Evolutionary conservation across 2,888 invertebrate genomes (phyloP).

Genomic region (Trachelus stipa): DNA sequence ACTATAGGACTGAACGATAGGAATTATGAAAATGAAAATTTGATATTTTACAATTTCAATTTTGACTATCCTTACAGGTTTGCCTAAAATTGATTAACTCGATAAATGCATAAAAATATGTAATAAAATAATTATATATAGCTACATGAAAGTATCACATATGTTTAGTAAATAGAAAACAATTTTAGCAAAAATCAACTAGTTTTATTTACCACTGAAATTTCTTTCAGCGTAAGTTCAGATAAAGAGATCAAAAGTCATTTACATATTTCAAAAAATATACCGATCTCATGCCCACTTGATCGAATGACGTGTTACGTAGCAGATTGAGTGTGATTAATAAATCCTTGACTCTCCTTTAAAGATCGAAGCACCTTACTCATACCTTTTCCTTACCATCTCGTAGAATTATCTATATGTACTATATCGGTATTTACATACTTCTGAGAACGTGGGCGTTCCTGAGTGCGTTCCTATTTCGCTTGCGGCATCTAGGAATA

Average conservation of each 20-base stretch:
- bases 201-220: background rate
- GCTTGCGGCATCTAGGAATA: background rate
- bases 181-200: background rate
- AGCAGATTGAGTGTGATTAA: slow-evolving; percentile 10
- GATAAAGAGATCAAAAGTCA: background rate
- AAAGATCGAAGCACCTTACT: slow-evolving; percentile 22
- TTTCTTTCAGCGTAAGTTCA: background rate
- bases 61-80: too few species aligned
- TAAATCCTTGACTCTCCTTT: slow-evolving; percentile 20
- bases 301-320: background rate
- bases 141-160: background rate
- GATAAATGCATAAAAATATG: background rate
- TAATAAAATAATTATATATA: background rate
- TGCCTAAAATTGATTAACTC: too few species aligned
- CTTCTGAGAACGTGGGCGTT: slow-evolving; percentile 6
- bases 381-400: background rate
- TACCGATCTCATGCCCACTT: background rate
- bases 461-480: slow-evolving; percentile 5
- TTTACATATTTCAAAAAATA: background rate
- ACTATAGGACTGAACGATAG: background rate
- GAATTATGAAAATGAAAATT: background rate
- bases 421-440: background rate
- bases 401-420: background rate
- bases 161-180: background rate
- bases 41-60: background rate